Evolutionary conservation across 2,797 vertebrate species (phyloP).

Genomic region (Chelmon rostratus): DNA sequence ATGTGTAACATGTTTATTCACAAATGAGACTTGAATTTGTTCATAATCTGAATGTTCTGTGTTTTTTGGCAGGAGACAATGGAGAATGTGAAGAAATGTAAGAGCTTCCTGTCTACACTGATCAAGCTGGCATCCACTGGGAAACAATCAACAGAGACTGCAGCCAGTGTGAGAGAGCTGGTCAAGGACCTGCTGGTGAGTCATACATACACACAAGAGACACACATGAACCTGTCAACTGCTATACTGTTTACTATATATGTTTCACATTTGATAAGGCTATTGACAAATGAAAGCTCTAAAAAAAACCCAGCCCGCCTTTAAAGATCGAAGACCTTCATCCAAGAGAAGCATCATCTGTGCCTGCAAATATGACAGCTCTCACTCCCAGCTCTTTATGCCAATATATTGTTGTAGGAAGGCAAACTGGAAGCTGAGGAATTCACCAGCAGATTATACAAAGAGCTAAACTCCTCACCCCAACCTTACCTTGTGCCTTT

Average conservation of each 20-base stretch:
- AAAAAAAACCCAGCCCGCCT: neutral
- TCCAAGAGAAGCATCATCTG: neutral
- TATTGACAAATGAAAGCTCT: neutral
- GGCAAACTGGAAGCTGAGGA: slow-evolving; percentile 97
- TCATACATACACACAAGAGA: neutral
- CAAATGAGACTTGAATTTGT: neutral
- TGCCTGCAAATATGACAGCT: neutral
- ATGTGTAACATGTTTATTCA: neutral
- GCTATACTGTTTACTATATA: neutral
- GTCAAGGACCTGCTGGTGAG: slow-evolving; percentile 97
- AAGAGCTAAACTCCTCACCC: slow-evolving; percentile 98
- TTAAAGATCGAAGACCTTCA: neutral
- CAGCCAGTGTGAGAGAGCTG: slow-evolving; percentile 94
- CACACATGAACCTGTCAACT: neutral
- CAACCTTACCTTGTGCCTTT: slow-evolving; percentile 99
- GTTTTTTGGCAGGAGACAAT: slow-evolving; percentile 91
- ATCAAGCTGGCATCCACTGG: slow-evolving; percentile 98
- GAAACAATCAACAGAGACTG: slow-evolving; percentile 95
- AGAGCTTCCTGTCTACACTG: slow-evolving; percentile 97
- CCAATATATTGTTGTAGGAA: slow-evolving; percentile 85
- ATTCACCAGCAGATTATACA: slow-evolving; percentile 97
- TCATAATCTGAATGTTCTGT: slow-evolving; percentile 32
- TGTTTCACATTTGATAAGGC: neutral
- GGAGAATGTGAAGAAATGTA: slow-evolving; percentile 99
- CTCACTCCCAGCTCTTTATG: slow-evolving; percentile 7